These are phyloP conservation scores for Calliopsis andreniformis DNA, from an alignment of 1,140 invertebrate species.

Conservation along the genomic window DNA sequence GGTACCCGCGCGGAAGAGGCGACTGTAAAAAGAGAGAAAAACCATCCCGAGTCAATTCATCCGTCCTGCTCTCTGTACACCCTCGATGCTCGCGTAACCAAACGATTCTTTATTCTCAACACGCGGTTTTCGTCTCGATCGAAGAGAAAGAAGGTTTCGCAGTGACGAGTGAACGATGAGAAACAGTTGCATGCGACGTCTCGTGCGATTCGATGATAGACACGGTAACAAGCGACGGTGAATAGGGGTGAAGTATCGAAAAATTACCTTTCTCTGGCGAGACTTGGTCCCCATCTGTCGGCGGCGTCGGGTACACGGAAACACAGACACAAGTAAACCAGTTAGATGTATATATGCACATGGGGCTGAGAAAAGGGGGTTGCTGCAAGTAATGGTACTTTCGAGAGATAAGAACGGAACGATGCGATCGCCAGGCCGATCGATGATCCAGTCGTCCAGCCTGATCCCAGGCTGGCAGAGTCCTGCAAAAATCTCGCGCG, in stretches of 20 bases:
- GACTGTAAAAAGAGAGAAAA: slow-evolving; percentile 81
- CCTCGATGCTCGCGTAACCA: no score
- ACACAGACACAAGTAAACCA: slow-evolving; percentile 70
- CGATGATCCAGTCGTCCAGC: neutral
- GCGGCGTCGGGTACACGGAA: slow-evolving; percentile 66
- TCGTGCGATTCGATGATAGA: slow-evolving; percentile 34
- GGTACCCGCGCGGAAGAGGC: slow-evolving; percentile 87
- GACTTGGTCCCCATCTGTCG: slow-evolving; percentile 82
- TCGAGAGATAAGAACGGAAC: slow-evolving; percentile 6
- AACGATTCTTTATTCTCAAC: neutral
- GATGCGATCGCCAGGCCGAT: slow-evolving; percentile 19
- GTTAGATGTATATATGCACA: slow-evolving; percentile 65
- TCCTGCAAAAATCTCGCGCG: slow-evolving; percentile 29
- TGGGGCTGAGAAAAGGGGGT: slow-evolving; percentile 14
- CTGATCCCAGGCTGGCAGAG: neutral
- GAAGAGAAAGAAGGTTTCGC: neutral
- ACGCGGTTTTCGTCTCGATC: no score
- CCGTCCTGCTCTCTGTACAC: no score
- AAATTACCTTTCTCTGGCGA: slow-evolving; percentile 82
- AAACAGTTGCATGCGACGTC: slow-evolving; percentile 47
- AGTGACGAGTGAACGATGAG: slow-evolving; percentile 19
- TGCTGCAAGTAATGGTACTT: slow-evolving; percentile 5
- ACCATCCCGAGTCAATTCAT: neutral
- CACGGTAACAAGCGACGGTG: slow-evolving; percentile 2
- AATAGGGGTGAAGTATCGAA: slow-evolving; percentile 19